A percentile compares a stretch with the other conserved stretches of the same genome.
These are phyloP conservation scores for Thymelicus sylvestris DNA, from an alignment of 2,888 invertebrate species.

Conservation along the genomic window DNA sequence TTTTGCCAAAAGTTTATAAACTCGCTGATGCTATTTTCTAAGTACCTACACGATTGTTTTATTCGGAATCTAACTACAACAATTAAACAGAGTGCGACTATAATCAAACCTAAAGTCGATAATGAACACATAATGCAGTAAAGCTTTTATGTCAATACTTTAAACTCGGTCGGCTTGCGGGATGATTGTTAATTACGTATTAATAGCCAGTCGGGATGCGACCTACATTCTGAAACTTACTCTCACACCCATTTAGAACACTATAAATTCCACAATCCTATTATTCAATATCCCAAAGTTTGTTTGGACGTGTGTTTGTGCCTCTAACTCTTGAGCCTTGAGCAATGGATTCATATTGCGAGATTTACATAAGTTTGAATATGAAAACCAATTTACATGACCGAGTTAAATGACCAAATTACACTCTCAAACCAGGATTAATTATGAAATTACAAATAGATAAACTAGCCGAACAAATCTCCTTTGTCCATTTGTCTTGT, in stretches of 20 bases:
- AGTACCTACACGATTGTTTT: background rate
- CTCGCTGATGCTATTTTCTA: too few relatives aligned
- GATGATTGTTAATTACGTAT: constrained; percentile 29
- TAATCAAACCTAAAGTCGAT: background rate
- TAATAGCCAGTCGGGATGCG: constrained; percentile 22
- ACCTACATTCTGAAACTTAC: constrained; percentile 33
- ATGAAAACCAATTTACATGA: background rate
- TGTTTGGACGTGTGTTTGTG: constrained; percentile 2
- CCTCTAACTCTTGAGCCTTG: background rate
- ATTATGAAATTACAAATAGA: too few relatives aligned
- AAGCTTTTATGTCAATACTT: constrained; percentile 31
- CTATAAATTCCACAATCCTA: constrained; percentile 22
- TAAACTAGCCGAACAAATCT: too few relatives aligned
- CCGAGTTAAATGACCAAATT: too few relatives aligned
- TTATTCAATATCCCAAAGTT: constrained; percentile 5
- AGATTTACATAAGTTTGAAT: background rate
- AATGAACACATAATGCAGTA: constrained; percentile 15
- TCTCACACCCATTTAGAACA: constrained; percentile 23
- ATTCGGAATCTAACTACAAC: background rate
- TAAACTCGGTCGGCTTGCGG: constrained; percentile 16
- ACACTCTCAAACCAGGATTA: too few relatives aligned
- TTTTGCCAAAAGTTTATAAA: too few relatives aligned
- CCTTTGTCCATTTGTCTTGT: too few relatives aligned
- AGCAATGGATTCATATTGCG: background rate
- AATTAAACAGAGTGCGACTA: background rate